A percentile compares a stretch with the other conserved stretches of the same genome.
These are phyloP conservation scores for Drosophila antonietae DNA, from an alignment of 2,888 invertebrate genomes.

Conservation along the genomic window DNA sequence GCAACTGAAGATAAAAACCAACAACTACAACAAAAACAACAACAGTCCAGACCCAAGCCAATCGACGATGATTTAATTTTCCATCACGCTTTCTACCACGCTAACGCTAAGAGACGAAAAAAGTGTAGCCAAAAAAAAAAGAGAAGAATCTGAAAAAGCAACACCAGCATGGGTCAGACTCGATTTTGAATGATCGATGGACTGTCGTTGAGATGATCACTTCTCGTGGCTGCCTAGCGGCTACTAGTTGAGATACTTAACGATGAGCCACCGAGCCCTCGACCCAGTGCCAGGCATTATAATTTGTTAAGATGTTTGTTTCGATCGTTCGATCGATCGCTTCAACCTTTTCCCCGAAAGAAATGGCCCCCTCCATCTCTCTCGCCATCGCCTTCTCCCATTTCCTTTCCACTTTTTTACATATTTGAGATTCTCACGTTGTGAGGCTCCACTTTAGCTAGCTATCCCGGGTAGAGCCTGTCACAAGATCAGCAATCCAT, in stretches of 20 bases:
- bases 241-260: conserved; percentile 81
- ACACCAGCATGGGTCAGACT: conserved; percentile 60
- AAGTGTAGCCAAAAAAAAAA: conserved; percentile 34
- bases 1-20: conserved; percentile 37
- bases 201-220: conserved; percentile 79
- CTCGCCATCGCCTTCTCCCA: not conserved
- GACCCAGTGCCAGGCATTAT: conserved; percentile 49
- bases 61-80: conserved; percentile 79
- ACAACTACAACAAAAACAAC: conserved; percentile 27
- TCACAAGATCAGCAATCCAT: conserved; percentile 55
- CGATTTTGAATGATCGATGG: conserved; percentile 75
- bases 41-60: conserved; percentile 35
- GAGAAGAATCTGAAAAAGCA: conserved; percentile 11
- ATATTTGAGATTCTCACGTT: conserved; percentile 73
- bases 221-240: conserved; percentile 79
- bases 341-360: conserved; percentile 36
- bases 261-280: conserved; percentile 33
- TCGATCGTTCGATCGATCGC: conserved; percentile 52
- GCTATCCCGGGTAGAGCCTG: conserved; percentile 47
- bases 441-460: conserved; percentile 44
- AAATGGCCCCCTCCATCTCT: not conserved
- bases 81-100: conserved; percentile 74
- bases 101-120: conserved; percentile 27
- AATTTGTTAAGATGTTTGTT: conserved; percentile 79
- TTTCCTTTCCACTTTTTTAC: conserved; percentile 44